A percentile compares a stretch with the other conserved stretches of the same genome.
These are phyloP conservation scores for Abrostola triplasia DNA, from an alignment of 2,888 invertebrate species.

Conservation along the genomic window DNA sequence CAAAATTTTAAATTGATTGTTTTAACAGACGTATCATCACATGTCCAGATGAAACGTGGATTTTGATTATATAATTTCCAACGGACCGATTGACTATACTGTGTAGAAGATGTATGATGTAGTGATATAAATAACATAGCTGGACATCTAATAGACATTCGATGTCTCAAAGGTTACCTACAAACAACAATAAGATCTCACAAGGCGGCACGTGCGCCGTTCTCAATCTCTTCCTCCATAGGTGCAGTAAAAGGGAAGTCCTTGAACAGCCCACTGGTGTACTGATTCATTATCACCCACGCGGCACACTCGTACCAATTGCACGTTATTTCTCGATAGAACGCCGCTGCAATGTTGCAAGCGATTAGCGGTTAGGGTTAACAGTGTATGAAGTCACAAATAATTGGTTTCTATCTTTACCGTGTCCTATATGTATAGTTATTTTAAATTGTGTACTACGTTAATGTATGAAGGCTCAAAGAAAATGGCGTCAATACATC, in stretches of 20 bases:
- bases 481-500: neutral
- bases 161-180: conserved; percentile 23
- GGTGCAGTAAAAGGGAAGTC: conserved; percentile 83
- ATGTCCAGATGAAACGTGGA: too few species aligned
- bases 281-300: conserved; percentile 83
- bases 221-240: conserved; percentile 66
- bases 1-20: too few species aligned
- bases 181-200: conserved; percentile 24
- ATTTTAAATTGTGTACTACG: neutral
- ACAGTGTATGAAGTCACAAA: conserved; percentile 40
- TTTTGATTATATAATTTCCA: too few species aligned
- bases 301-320: conserved; percentile 64
- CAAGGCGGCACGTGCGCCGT: conserved; percentile 52
- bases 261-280: conserved; percentile 78
- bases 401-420: conserved; percentile 20
- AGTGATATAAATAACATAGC: too few species aligned
- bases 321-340: conserved; percentile 65
- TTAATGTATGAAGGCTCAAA: neutral
- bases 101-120: too few species aligned
- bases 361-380: conserved; percentile 54
- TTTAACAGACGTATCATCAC: too few species aligned
- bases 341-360: conserved; percentile 49
- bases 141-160: neutral
- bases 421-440: neutral
- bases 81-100: too few species aligned